These are phyloP conservation scores for Zoanthus sansibaricus DNA, from an alignment of 92 coral and sea anemone species.

Conservation along the genomic window DNA sequence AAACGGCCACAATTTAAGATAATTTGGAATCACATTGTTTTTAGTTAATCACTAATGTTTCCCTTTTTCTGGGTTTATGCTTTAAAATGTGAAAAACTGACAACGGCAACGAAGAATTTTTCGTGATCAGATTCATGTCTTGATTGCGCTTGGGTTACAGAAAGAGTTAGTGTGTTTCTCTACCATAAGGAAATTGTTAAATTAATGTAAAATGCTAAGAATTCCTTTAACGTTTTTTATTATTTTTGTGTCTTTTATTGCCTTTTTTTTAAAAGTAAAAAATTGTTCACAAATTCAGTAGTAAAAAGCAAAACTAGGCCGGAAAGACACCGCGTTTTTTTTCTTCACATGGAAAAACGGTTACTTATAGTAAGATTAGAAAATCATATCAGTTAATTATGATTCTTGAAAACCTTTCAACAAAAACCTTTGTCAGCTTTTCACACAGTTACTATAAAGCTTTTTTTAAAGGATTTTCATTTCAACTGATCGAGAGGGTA, in stretches of 20 bases:
- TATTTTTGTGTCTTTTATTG: background rate
- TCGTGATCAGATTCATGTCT: background rate
- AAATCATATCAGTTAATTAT: background rate
- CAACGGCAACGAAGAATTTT: background rate
- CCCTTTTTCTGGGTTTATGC: background rate
- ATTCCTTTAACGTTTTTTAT: background rate
- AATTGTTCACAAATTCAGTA: background rate
- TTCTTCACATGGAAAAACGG: background rate
- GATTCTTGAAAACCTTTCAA: background rate
- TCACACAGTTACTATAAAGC: background rate
- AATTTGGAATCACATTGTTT: conserved; percentile 18
- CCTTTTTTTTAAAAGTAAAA: background rate
- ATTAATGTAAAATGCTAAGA: conserved; percentile 7
- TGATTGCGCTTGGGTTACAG: background rate
- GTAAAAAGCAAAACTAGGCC: background rate
- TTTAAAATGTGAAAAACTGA: background rate
- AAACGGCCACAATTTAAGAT: conserved; percentile 40
- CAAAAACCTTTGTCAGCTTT: background rate
- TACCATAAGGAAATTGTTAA: conserved; percentile 38
- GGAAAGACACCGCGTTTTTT: background rate
- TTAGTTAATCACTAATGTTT: background rate
- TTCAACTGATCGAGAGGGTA: background rate
- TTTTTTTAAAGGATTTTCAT: background rate
- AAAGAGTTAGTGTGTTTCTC: background rate
- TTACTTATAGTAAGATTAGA: background rate